These are phyloP conservation scores for Heliconius charithonia DNA, from an alignment of 2,888 invertebrate species.

Conservation along the genomic window DNA sequence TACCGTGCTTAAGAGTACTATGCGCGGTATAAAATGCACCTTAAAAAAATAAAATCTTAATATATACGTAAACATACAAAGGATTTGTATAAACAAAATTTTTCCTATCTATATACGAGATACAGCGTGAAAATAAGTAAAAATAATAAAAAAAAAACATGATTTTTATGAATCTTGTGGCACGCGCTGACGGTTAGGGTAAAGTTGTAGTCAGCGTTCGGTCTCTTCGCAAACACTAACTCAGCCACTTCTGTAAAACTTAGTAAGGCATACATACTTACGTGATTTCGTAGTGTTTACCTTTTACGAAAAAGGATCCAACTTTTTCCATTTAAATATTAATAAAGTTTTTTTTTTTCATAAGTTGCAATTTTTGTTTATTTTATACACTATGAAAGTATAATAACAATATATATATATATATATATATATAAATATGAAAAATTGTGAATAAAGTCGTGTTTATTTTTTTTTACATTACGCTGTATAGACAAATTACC, in stretches of 20 bases:
- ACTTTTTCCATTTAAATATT: constrained; percentile 27
- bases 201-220: constrained; percentile 55
- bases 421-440: too few relatives aligned
- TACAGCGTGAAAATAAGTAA: neutral
- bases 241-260: constrained; percentile 59
- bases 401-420: too few relatives aligned
- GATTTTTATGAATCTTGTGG: constrained; percentile 23
- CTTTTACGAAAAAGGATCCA: constrained; percentile 28
- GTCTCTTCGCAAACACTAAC: constrained; percentile 58
- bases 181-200: constrained; percentile 39
- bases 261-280: constrained; percentile 50
- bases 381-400: too few relatives aligned
- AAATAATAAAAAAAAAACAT: too few relatives aligned
- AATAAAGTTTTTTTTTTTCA: constrained; percentile 14
- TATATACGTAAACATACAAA: too few relatives aligned
- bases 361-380: neutral
- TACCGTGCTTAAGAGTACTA: too few relatives aligned
- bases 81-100: too few relatives aligned
- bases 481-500: too few relatives aligned
- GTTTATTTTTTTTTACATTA: too few relatives aligned
- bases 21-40: too few relatives aligned
- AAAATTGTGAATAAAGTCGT: too few relatives aligned
- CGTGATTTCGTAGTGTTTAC: constrained; percentile 36
- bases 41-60: too few relatives aligned
- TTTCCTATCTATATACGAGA: neutral